These are phyloP conservation scores for Lycorma delicatula DNA, from an alignment of 1,140 invertebrate species.

Conservation along the genomic window DNA sequence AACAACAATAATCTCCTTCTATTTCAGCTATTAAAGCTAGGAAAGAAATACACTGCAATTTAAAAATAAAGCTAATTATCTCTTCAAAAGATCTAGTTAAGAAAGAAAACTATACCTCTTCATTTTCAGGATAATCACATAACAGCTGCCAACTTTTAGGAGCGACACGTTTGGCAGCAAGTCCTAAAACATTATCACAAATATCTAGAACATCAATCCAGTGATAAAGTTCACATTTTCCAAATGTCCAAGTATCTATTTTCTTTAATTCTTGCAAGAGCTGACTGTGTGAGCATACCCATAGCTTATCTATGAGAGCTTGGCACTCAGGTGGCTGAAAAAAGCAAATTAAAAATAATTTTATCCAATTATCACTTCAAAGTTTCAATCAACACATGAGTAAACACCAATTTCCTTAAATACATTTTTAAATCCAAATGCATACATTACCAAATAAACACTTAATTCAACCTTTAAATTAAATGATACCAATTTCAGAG, in stretches of 20 bases:
- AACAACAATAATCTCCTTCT: no score
- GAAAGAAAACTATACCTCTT: slow-evolving; percentile 44
- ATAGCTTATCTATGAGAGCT: slow-evolving; percentile 67
- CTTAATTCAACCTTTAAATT: no score
- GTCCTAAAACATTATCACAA: slow-evolving; percentile 73
- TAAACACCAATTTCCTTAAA: neutral
- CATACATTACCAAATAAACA: slow-evolving; percentile 2
- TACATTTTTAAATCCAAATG: slow-evolving; percentile 7
- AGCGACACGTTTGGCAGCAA: slow-evolving; percentile 53
- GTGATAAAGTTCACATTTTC: slow-evolving; percentile 85
- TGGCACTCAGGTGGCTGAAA: slow-evolving; percentile 71
- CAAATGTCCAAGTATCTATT: slow-evolving; percentile 79
- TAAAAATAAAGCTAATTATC: no score
- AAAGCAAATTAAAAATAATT: slow-evolving; percentile 20
- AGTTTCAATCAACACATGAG: slow-evolving; percentile 7
- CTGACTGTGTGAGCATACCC: slow-evolving; percentile 59
- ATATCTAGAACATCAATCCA: slow-evolving; percentile 83
- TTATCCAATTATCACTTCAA: slow-evolving; percentile 1
- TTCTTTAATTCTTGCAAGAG: slow-evolving; percentile 62
- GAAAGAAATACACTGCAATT: no score
- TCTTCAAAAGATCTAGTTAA: neutral
- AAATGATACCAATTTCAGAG: no score
- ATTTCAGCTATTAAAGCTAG: no score
- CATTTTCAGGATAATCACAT: slow-evolving; percentile 61
- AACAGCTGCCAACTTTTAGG: slow-evolving; percentile 67